Percentiles rank a stretch among this genome's conserved stretches.
These are phyloP conservation scores for Leptoteleia sp. DNA, from an alignment of 1,140 invertebrate genomes.

Conservation along the genomic window DNA sequence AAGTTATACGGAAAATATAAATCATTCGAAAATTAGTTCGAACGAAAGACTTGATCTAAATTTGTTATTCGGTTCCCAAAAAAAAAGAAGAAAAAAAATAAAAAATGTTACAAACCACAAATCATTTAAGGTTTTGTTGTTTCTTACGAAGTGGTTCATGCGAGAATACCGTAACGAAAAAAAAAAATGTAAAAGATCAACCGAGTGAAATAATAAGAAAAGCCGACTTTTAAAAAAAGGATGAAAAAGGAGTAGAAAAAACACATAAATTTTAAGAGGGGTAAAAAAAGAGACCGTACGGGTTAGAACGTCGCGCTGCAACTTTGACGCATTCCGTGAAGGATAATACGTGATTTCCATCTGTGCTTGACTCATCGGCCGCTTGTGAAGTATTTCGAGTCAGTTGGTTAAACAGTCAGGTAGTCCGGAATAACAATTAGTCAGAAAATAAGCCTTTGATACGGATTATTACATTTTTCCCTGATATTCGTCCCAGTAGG, in stretches of 20 bases:
- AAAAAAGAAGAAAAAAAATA: too few relatives aligned
- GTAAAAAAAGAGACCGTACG: conserved; percentile 32
- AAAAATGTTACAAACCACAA: conserved; percentile 29
- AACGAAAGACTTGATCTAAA: conserved; percentile 12
- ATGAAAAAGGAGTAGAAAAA: conserved; percentile 28
- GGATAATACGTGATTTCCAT: too few relatives aligned
- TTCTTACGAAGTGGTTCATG: not conserved
- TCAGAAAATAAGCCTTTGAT: too few relatives aligned
- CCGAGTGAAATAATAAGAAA: conserved; percentile 35
- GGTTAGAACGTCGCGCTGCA: too few relatives aligned
- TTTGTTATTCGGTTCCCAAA: not conserved
- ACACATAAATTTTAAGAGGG: too few relatives aligned
- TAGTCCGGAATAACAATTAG: too few relatives aligned
- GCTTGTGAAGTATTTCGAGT: too few relatives aligned
- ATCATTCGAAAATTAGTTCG: not conserved
- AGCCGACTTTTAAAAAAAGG: conserved; percentile 29
- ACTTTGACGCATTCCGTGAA: too few relatives aligned
- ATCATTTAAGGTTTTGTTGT: conserved; percentile 16
- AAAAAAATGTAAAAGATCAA: conserved; percentile 20
- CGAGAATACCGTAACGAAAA: not conserved
- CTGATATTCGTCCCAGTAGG: too few relatives aligned
- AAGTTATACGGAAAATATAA: not conserved
- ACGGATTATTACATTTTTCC: too few relatives aligned
- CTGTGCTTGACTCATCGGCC: too few relatives aligned
- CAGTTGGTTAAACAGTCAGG: too few relatives aligned